Conservation (phyloP, 2,797 vertebrate species). For the Sphenopsis melanotis region DNA sequence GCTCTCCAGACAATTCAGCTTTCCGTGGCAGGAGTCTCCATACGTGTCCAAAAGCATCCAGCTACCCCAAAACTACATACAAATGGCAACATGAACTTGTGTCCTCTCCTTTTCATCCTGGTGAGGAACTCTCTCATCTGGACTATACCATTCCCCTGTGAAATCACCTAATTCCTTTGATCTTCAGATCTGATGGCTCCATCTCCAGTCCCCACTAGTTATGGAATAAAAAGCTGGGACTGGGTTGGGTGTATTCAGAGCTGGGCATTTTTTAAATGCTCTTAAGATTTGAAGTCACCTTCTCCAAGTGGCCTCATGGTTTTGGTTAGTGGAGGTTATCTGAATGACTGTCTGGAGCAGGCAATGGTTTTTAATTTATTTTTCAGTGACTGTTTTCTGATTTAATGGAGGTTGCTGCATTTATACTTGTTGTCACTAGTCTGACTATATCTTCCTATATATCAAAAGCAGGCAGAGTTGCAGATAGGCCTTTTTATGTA, state of each 20-base stretch:
- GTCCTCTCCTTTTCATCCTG: background rate
- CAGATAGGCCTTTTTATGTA: background rate
- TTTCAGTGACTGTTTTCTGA: background rate
- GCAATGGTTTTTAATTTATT: background rate
- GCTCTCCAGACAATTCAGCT: background rate
- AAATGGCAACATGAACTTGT: background rate
- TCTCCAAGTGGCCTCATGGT: background rate
- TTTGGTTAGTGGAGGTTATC: background rate
- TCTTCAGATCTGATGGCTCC: background rate
- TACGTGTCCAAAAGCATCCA: background rate
- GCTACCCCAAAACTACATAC: background rate
- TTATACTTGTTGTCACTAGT: background rate
- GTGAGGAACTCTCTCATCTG: background rate
- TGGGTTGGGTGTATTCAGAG: background rate
- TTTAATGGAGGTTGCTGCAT: background rate
- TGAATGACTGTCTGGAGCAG: background rate
- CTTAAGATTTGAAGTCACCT: background rate
- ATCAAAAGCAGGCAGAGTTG: background rate
- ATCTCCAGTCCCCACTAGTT: accelerated
- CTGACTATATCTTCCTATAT: background rate
- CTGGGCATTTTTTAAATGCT: background rate
- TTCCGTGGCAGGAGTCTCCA: background rate
- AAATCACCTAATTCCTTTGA: background rate
- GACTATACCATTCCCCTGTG: background rate
- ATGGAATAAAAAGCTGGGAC: background rate